phyloP scores from a whole-genome alignment of 2,797 vertebrate species.

The Tokudaia muenninki region DNA sequence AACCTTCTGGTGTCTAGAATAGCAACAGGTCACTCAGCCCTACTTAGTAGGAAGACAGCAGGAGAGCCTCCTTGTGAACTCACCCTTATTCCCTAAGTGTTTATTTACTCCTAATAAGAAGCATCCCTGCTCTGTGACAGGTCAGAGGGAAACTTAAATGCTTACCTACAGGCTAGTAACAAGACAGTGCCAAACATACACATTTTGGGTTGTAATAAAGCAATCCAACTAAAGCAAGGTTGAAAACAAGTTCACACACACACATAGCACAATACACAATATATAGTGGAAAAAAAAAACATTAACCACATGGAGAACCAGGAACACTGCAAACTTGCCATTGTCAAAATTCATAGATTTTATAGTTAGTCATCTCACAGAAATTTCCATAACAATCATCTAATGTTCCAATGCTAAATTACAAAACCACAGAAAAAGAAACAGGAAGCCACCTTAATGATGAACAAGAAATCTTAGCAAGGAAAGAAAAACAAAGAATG shows the following conservation, averaged over 20 bases:
- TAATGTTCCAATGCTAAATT: not conserved
- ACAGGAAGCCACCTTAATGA: not conserved
- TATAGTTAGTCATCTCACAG: not conserved
- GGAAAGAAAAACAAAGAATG: not conserved
- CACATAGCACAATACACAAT: not conserved
- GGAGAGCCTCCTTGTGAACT: too few relatives aligned
- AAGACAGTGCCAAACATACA: not conserved
- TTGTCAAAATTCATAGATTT: not conserved
- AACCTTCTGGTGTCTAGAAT: not conserved
- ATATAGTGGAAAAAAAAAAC: conserved; percentile 13
- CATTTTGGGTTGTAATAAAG: not conserved
- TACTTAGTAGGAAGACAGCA: not conserved
- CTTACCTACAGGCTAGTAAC: not conserved
- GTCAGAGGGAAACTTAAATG: not conserved
- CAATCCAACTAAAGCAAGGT: not conserved
- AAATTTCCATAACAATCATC: not conserved
- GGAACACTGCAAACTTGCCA: not conserved
- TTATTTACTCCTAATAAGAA: not conserved
- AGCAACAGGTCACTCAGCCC: not conserved
- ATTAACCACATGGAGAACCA: not conserved
- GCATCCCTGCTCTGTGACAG: not conserved
- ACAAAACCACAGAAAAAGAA: not conserved
- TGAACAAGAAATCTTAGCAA: not conserved
- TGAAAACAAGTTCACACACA: not conserved
- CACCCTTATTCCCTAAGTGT: accelerated